These are phyloP conservation scores for Stenurella melanura DNA, from an alignment of 2,888 invertebrate genomes.

Conservation along the genomic window DNA sequence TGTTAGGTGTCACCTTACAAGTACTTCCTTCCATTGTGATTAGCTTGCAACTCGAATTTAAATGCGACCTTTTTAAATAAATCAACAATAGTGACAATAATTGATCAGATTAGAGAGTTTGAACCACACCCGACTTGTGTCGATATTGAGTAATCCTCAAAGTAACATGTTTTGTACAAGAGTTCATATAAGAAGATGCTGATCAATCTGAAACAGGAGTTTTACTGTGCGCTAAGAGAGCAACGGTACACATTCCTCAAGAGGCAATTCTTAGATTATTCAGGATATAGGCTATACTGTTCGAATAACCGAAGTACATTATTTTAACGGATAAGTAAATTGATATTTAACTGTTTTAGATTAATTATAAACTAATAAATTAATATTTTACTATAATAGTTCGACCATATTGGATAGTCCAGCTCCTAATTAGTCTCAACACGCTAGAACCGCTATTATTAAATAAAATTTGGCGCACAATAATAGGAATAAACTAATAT, in stretches of 20 bases:
- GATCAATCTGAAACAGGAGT: conserved; percentile 20
- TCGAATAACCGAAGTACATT: not conserved
- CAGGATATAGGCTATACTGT: not conserved
- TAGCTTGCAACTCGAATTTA: conserved; percentile 13
- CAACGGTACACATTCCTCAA: not conserved
- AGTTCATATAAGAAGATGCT: conserved; percentile 15
- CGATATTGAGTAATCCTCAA: conserved; percentile 35
- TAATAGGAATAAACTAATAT: no score
- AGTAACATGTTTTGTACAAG: conserved; percentile 29
- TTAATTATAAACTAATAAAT: no score
- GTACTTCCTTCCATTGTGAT: conserved; percentile 28
- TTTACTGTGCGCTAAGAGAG: conserved; percentile 8
- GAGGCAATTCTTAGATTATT: not conserved
- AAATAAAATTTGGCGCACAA: no score
- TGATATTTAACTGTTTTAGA: no score
- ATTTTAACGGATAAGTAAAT: no score
- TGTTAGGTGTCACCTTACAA: conserved; percentile 5
- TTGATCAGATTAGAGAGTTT: conserved; percentile 21
- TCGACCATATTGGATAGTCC: no score
- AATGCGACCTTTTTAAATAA: conserved; percentile 29
- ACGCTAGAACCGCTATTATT: no score
- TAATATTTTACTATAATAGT: no score
- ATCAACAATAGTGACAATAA: conserved; percentile 31
- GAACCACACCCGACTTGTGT: conserved; percentile 35
- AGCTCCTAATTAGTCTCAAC: no score